These are phyloP conservation scores for Pyrgus malvae DNA, from an alignment of 2,888 invertebrate genomes.

Conservation along the genomic window DNA sequence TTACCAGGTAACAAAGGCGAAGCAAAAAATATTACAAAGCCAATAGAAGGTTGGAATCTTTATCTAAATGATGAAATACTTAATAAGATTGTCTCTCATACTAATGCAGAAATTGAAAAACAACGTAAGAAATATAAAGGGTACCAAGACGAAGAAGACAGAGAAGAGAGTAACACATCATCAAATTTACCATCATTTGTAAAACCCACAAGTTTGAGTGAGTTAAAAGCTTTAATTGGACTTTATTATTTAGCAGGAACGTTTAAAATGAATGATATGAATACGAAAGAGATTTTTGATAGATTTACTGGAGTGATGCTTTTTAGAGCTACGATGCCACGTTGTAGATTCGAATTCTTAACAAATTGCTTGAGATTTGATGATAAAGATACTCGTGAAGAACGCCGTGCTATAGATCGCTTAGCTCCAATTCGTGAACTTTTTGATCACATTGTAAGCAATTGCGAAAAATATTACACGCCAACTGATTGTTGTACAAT, in stretches of 20 bases:
- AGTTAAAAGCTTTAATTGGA: background rate
- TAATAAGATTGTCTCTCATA: background rate
- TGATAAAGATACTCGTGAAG: background rate
- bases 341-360: background rate
- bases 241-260: background rate
- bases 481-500: background rate
- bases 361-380: background rate
- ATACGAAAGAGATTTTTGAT: background rate
- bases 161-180: too few species aligned
- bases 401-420: background rate
- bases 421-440: background rate
- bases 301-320: background rate
- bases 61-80: background rate
- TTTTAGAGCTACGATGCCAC: background rate
- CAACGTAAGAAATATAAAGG: background rate
- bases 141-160: too few species aligned
- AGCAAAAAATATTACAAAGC: background rate
- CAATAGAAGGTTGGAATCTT: background rate
- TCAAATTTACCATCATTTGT: background rate
- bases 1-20: background rate
- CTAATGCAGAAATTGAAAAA: background rate
- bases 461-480: background rate
- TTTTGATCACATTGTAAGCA: background rate
- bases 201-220: background rate
- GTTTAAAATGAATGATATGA: background rate